Evolutionary conservation across 2,113 vertebrate species (phyloP).

Genomic region (Glaucidium brasilianum): DNA sequence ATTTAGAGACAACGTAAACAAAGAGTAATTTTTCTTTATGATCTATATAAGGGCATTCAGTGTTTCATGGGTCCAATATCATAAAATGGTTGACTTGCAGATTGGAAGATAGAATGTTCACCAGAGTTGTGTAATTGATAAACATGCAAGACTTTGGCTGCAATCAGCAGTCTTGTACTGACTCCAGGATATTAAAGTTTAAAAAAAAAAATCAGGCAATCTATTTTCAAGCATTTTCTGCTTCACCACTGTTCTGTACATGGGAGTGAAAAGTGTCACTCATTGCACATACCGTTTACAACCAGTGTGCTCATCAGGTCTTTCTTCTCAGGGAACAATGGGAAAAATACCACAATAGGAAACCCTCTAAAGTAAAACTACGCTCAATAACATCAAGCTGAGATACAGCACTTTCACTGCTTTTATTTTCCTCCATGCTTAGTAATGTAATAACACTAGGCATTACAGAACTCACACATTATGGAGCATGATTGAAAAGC

Average conservation of each 20-base stretch:
- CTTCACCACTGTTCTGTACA: conserved; percentile 17
- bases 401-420: conserved; percentile 56
- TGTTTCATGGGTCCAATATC: neutral
- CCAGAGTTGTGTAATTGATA: neutral
- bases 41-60: neutral
- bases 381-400: conserved; percentile 68
- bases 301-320: conserved; percentile 63
- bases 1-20: neutral
- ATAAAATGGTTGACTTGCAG: neutral
- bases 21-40: neutral
- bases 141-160: neutral
- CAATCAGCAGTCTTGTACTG: neutral
- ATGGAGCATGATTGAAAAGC: conserved; percentile 50
- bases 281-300: neutral
- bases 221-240: conserved; percentile 50
- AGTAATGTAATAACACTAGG: conserved; percentile 61
- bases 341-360: conserved; percentile 64
- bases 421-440: conserved; percentile 66
- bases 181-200: neutral
- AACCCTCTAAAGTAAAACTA: conserved; percentile 66
- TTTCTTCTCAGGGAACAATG: conserved; percentile 67
- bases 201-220: neutral
- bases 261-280: conserved; percentile 34
- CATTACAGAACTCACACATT: conserved; percentile 35
- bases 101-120: neutral